phyloP scores from a whole-genome alignment of 2,888 invertebrate genomes.

The Leptinotarsa rubiginosa region DNA sequence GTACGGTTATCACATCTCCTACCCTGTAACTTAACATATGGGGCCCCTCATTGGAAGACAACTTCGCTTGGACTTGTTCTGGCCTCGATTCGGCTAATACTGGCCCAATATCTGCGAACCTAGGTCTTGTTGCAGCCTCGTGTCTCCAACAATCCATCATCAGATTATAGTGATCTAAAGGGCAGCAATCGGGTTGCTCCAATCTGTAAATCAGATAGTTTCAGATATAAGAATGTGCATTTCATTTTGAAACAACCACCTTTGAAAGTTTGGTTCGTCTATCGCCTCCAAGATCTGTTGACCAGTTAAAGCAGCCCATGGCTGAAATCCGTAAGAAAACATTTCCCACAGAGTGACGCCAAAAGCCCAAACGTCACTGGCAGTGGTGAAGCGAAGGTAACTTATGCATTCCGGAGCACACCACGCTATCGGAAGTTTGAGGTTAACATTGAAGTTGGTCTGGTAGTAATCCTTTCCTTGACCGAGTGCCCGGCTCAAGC shows the following conservation, averaged over 20 bases:
- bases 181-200: slow-evolving; percentile 94
- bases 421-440: slow-evolving; percentile 98
- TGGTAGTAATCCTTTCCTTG: slow-evolving; percentile 99
- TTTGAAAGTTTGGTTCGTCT: slow-evolving; percentile 90
- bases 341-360: slow-evolving; percentile 98
- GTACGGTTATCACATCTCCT: slow-evolving; percentile 92
- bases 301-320: slow-evolving; percentile 92
- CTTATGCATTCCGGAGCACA: slow-evolving; percentile 99
- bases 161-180: slow-evolving; percentile 88
- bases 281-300: slow-evolving; percentile 96
- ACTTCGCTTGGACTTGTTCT: slow-evolving; percentile 90
- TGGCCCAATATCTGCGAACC: slow-evolving; percentile 86
- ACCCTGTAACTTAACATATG: slow-evolving; percentile 84
- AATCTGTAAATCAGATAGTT: slow-evolving; percentile 62
- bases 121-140: slow-evolving; percentile 88
- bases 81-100: slow-evolving; percentile 88
- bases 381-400: slow-evolving; percentile 93
- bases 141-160: slow-evolving; percentile 98
- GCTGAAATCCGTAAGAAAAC: slow-evolving; percentile 98
- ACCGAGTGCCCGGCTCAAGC: slow-evolving; percentile 93
- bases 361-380: slow-evolving; percentile 98
- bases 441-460: slow-evolving; percentile 96
- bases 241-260: slow-evolving; percentile 60
- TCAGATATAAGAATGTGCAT: not conserved
- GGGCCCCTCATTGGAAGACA: slow-evolving; percentile 67